A percentile compares a stretch with the other conserved stretches of the same genome.
Conservation (phyloP, 2,888 invertebrate species). For the Anthrax anthrax region DNA sequence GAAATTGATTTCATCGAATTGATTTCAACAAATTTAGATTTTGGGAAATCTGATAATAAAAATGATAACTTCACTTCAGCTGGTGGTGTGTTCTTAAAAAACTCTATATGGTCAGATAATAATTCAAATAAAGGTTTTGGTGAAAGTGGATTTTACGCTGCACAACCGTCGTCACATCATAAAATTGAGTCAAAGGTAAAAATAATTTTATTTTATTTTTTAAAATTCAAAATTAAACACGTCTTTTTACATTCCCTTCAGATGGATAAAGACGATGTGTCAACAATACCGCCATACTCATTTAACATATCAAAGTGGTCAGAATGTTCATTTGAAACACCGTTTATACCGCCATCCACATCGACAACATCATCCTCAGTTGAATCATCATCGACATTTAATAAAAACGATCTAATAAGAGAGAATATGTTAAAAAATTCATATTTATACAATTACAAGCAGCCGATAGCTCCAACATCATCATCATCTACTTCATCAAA, state of each 20-base stretch:
- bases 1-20: constrained; percentile 19
- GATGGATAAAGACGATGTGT: constrained; percentile 10
- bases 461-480: constrained; percentile 6
- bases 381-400: constrained; percentile 3
- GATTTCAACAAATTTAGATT: constrained; percentile 20
- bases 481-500: too few species aligned
- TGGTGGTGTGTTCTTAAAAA: constrained; percentile 37
- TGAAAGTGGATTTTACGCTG: constrained; percentile 23
- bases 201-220: too few species aligned
- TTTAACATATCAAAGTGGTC: constrained; percentile 23
- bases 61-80: constrained; percentile 14
- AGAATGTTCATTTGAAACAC: constrained; percentile 18
- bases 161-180: constrained; percentile 19
- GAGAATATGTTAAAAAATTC: constrained; percentile 12
- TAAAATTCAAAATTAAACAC: too few species aligned
- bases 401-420: constrained; percentile 8
- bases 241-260: too few species aligned
- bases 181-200: constrained; percentile 10
- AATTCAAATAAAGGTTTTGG: constrained; percentile 16
- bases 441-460: constrained; percentile 11
- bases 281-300: constrained; percentile 4
- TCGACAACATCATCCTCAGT: constrained; percentile 2
- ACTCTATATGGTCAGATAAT: constrained; percentile 40
- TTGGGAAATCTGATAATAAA: constrained; percentile 8
- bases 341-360: constrained; percentile 10